phyloP scores from a whole-genome alignment of 2,888 invertebrate species.

The Apodemia zela region DNA sequence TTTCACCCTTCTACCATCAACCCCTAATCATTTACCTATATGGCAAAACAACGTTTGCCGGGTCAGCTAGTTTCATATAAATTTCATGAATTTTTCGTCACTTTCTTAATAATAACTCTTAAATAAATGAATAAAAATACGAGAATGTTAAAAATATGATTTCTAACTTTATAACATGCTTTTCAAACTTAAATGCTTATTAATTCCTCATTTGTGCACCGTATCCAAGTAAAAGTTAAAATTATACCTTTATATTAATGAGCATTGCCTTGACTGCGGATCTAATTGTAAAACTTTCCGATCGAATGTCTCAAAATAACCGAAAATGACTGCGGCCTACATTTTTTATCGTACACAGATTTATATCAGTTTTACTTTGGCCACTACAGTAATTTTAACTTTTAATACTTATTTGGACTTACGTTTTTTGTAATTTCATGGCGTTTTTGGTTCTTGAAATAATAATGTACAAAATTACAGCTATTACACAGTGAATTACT shows the following conservation, averaged over 20 bases:
- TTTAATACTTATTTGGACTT: slow-evolving; percentile 59
- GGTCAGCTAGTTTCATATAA: too few relatives aligned
- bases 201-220: slow-evolving; percentile 27
- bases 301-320: slow-evolving; percentile 58
- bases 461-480: slow-evolving; percentile 55
- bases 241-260: slow-evolving; percentile 16
- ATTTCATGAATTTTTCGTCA: too few relatives aligned
- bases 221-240: slow-evolving; percentile 17
- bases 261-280: slow-evolving; percentile 5
- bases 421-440: slow-evolving; percentile 45
- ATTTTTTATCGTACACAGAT: slow-evolving; percentile 56
- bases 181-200: slow-evolving; percentile 17
- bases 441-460: slow-evolving; percentile 29
- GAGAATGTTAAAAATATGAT: not conserved
- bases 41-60: too few relatives aligned
- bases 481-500: slow-evolving; percentile 43
- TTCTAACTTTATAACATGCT: not conserved
- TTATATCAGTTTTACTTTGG: slow-evolving; percentile 61
- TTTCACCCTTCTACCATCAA: too few relatives aligned
- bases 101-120: too few relatives aligned
- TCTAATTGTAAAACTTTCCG: slow-evolving; percentile 77
- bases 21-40: too few relatives aligned
- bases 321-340: slow-evolving; percentile 65
- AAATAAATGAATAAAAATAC: too few relatives aligned
- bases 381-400: slow-evolving; percentile 69